Base-by-base conservation (phyloP, 1,140 invertebrate genomes). In the Schlechtendalia chinensis region DNA sequence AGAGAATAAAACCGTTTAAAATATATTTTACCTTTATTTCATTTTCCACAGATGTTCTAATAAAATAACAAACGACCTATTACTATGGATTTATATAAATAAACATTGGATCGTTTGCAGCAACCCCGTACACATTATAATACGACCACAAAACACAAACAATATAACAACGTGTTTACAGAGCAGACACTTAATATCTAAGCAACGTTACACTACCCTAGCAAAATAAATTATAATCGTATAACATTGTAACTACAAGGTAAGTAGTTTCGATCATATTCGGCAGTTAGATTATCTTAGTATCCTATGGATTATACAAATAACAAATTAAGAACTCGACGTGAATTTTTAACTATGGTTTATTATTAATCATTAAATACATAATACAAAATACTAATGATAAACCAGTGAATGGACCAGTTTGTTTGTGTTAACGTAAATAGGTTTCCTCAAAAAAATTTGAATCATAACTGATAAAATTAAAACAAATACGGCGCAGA, bases 351-450 rank as follows among this genome's bases (percentile, higher is more conserved):
- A 63, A 50, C 56, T 79, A 79, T 79, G 75, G 75, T 79, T 79
- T 79, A 79, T 77, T 77, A 61, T 63, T 79, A 47, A 54, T 72
- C 19, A 79, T 47, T 6, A 45, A 79, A 50, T 24, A 24, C 29
- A 77, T 56, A 58, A 75, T 63, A 79, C 58, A 50, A 27, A 63
- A 27, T 79, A 79, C 63, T n/a, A 79, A 79, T 39, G 59, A 79
- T 61, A 79, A 79, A 79, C 75, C 75, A 79, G 32, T 19, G 29
- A 12, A 63, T 19, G 39, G 58, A 79, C 75, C 8, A 4, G 8
- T 56, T 79, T 61, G 39, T 27, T 50, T 47, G 58, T 27, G n/a
- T 45, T 16, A 24, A 79, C 75, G 50, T 63, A 50, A 63, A 24
- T 50, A 79, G 58, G 58, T 29, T 47, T 63, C 24, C 58, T 63